These are phyloP conservation scores for Hippocampus comes DNA, from an alignment of 2,113 vertebrate genomes.

Conservation along the genomic window DNA sequence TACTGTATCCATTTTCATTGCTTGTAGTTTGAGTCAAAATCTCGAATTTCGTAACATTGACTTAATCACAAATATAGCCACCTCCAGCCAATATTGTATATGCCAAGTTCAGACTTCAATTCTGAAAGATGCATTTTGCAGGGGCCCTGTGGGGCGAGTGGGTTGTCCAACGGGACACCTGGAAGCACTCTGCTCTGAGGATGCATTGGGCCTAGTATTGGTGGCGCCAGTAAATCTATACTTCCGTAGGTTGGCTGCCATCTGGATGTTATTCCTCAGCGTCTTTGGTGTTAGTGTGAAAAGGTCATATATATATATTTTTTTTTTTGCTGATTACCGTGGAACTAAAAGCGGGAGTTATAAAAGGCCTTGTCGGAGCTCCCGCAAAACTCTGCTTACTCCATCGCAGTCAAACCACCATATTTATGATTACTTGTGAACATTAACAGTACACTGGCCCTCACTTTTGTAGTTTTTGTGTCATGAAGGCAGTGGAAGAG, in stretches of 20 bases:
- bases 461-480: background rate
- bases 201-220: background rate
- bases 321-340: background rate
- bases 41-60: too few species aligned
- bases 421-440: background rate
- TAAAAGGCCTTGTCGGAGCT: background rate
- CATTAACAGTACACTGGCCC: background rate
- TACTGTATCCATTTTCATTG: too few species aligned
- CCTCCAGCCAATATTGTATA: background rate
- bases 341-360: background rate
- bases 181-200: background rate
- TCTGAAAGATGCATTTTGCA: background rate
- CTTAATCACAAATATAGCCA: background rate
- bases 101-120: background rate
- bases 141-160: background rate
- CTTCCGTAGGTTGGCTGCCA: background rate
- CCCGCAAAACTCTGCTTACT: background rate
- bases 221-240: constrained; percentile 3
- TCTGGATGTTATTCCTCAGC: background rate
- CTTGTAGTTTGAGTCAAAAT: too few species aligned
- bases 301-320: background rate
- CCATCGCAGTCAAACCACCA: background rate
- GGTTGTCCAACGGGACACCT: background rate
- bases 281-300: background rate
- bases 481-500: constrained; percentile 70